Evolutionary conservation across 2,113 vertebrate genomes (phyloP).

Genomic region (Puma concolor): DNA sequence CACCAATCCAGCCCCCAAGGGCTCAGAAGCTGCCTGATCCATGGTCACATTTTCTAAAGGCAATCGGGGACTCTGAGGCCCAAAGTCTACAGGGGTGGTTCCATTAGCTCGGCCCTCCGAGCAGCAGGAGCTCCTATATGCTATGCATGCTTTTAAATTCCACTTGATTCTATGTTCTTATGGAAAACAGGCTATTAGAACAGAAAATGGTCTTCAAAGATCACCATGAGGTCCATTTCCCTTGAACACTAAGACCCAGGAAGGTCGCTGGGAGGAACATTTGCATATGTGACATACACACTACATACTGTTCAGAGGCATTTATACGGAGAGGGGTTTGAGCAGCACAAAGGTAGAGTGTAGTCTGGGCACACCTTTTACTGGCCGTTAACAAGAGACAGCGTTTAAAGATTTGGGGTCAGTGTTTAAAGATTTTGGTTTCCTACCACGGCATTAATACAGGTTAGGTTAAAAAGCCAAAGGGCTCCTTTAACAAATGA

Average conservation of each 20-base stretch:
- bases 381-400: not conserved
- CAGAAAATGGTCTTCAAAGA: not conserved
- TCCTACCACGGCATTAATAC: not conserved
- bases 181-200: not conserved
- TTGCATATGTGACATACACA: not conserved
- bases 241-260: not conserved
- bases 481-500: constrained; percentile 55
- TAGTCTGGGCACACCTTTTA: not conserved
- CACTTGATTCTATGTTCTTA: not conserved
- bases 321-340: not conserved
- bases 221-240: not conserved
- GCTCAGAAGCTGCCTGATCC: not conserved
- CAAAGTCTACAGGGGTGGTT: not conserved
- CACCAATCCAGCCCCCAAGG: not conserved
- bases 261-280: not conserved
- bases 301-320: not conserved
- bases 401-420: not conserved
- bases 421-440: not conserved
- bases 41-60: not conserved
- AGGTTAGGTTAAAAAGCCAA: not conserved
- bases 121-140: not conserved
- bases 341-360: fast-evolving
- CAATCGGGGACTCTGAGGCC: not conserved
- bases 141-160: not conserved
- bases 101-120: not conserved